Evolutionary conservation across 2,113 vertebrate species (phyloP), one percentile per base, ranked within the genome.

Genomic region (Poeciliopsis turrubarensis): DNA sequence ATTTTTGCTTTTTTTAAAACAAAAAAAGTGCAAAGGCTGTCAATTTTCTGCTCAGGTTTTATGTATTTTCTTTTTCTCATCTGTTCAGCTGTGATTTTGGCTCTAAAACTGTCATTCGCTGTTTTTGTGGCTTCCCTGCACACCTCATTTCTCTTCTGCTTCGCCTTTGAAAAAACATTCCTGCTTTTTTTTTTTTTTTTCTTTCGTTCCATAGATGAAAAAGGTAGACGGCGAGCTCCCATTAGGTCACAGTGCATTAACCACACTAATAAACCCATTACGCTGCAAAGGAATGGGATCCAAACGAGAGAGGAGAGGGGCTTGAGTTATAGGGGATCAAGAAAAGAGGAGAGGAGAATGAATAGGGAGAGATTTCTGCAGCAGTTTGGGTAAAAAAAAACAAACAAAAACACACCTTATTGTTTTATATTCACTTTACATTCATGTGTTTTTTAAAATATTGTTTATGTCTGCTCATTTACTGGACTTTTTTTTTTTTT

Each of bases 241-340:
- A 73, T 81, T 69, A 84, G 84, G 89, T 90, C 90, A 90, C 89
- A 85, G 86, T 85, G 89, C 90, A 89, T 90, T 92, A 90, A 88
- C 71, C 91, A 89, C 87, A 89, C 87, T 89, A 86, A 92, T 89
- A 91, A 91, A 92, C 81, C 89, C 79, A 90, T 91, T 89, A 89
- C 72, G 51, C 78, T 60, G 77, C 82, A 51, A 63, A 76, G 83
- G 77, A 88, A 86, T 86, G 89, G 81, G 79, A 79, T 87, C 86
- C 70, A 86, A 87, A 84, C 27, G 81, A 83, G 80, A 83, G 75
- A 60, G 77, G 75, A 61, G 83, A 77, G 78, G 67, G 51, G 51
- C 77, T 5, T 77, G 83, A 81, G 70, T 65, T 79, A 85, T 78
- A 74, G 29, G 54, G 79, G 83, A 76, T 79, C 68, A 81, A 79